Base-by-base conservation (phyloP, 2,888 invertebrate genomes). In the Ptychoptera albimana region DNA sequence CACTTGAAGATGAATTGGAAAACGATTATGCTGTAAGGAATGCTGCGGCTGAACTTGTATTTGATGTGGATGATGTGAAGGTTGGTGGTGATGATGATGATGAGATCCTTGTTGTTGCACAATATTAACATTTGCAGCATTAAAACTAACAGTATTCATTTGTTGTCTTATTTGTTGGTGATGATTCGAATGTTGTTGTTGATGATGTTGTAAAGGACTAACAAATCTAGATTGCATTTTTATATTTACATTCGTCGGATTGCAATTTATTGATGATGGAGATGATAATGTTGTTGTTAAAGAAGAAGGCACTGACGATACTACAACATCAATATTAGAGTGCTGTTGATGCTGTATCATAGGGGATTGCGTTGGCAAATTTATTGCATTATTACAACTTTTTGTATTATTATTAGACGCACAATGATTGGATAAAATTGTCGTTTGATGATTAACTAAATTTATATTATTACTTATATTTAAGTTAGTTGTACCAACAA, bases 281-380 rank as follows among this genome's bases (percentile, higher is more conserved):
- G 23, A 23, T 23, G 23, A 23, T 23, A 23, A 23, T 23, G 23
- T 50, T 46, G 48, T 45, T 46, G 39, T 44, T 39, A 42, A 46
- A 38, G 45, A 37, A 46, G 60, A 59, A 53, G 61, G 57, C 54
- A 60, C 53, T 50, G 53, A 53, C 23, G 23, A 23, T 23, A 7
- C 23, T 23, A 23, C 23, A 23, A 23, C 23, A 23, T 23, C 23
- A 23, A 46, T 14, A 37, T 37, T 16, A 38, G 14, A 37, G 41
- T 8, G 44, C 23, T 23, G 23, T 23, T 23, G 23, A 5, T 23
- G 23, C 7, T 23, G 23, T 23, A 23, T 23, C 23, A 23, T 23
- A 5, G 23, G 7, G 23, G 23, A 7, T 23, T 3, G 23, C 23
- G 23, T 23, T 23, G 23, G 23, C 7, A 23, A 23, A 23, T 23